Base-by-base conservation (phyloP, 2,797 vertebrate genomes). In the Sphenodon punctatus region DNA sequence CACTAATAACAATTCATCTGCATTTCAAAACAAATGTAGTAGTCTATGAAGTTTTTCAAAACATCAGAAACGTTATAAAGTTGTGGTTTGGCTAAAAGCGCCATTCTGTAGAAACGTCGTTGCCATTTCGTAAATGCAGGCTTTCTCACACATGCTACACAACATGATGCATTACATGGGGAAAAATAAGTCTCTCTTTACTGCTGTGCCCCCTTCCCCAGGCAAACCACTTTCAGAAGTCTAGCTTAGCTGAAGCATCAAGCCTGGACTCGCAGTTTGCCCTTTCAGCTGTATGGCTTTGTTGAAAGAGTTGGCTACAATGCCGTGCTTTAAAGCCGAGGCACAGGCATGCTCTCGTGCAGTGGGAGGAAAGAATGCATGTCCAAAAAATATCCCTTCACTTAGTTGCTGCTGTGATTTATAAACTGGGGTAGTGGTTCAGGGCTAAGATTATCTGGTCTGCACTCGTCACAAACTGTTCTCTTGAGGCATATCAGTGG, bases 361-460 rank as follows among this genome's bases (percentile, higher is more conserved):
- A 2, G 46, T 27, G 5, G 10, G 22, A 36, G 60, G 19, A 51
- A 38, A 61, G n/a, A 41, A 2, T 0, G 0, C 34, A 45, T 49
- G 17, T 49, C 15, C 20, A 59, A 51, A n/a, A 51, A 32, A 20
- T n/a, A 20, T 34, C 48, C 30, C 30, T 49, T 12, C 15, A 45
- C 2, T 0, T 10, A 3, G 7, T 5, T 15, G 8, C 0, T 8
- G 4, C 38, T 55, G 32, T 2, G 2, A 11, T 39, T 63, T 19
- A 22, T 23, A 38, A 73, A 48, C 10, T 10, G 22, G 11, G 7
- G 48, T 25, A 23, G 8, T 0, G 2, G 12, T 38, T 46, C 10
- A 8, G 32, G n/a, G 32, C 16, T 12, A 30, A 13, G 34, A 2
- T 1, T 11, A 0, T 42, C 23, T 27, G 3, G 19, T 9, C 46